Evolutionary conservation across 2,888 invertebrate species (phyloP).

Genomic region (Strigamia crassipes): DNA sequence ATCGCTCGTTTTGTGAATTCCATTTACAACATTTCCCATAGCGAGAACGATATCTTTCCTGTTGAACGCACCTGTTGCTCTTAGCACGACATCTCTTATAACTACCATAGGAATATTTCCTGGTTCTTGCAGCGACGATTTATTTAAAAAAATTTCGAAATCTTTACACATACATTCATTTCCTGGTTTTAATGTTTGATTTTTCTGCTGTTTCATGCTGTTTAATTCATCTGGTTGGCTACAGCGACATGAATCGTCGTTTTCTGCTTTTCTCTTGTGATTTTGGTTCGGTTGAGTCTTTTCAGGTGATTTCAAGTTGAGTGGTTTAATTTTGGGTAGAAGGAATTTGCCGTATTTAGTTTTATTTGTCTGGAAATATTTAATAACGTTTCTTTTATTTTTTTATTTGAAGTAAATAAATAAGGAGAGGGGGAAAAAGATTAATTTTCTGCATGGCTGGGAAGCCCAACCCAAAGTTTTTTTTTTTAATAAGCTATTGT

Average conservation of each 20-base stretch:
- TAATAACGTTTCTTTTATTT: no score
- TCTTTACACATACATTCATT: background rate
- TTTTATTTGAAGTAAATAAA: no score
- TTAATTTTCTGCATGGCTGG: no score
- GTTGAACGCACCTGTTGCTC: constrained; percentile 54
- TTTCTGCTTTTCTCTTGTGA: no score
- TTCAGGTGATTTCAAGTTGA: background rate
- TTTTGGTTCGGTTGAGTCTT: background rate
- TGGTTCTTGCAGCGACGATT: constrained; percentile 78
- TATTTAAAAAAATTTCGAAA: constrained; percentile 71
- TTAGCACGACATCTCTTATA: constrained; percentile 64
- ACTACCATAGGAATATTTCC: constrained; percentile 85
- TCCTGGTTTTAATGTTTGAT: background rate
- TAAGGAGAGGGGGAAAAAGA: no score
- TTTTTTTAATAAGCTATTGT: background rate
- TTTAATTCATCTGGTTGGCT: background rate
- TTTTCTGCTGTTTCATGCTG: background rate
- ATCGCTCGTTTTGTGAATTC: constrained; percentile 80
- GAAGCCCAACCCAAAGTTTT: no score
- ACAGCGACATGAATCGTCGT: background rate
- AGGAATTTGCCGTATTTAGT: no score
- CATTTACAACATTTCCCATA: constrained; percentile 82
- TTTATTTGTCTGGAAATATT: background rate
- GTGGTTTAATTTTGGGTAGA: background rate
- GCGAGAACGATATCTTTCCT: constrained; percentile 77